Base-by-base conservation (phyloP, 2,113 vertebrate species). In the Oncorhynchus nerka region DNA sequence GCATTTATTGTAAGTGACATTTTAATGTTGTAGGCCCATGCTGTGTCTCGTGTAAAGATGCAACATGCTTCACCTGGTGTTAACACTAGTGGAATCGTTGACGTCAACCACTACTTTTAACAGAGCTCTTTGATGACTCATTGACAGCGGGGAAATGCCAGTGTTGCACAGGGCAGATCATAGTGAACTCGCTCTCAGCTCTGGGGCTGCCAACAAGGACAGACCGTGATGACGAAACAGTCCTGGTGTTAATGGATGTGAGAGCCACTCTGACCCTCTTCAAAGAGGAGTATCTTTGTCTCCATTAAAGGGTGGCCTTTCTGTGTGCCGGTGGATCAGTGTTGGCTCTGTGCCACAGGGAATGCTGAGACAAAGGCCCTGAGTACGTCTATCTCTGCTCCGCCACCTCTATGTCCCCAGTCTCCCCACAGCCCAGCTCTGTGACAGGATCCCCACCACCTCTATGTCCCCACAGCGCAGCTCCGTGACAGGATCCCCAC, bases 101-200 rank as follows among this genome's bases (percentile, higher is more conserved):
- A 45, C 39, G 39, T 45, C 39, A 45, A 45, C 9, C 2, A 3
- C 39, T 90, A 89, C 90, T 90, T 89, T 87, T 86, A 80, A 90
- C 90, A 87, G 81, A 89, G 87, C 77, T 55, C 89, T 92, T 85
- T 91, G 90, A 90, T 89, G 89, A 90, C 85, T 89, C 88, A 85
- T 83, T 89, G 90, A 90, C 90, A 89, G 87, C 74, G 8, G 76
- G 85, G 83, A 86, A 86, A 86, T 88, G 89, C 87, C 87, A 87
- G 85, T 65, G 32, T 78, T n/a, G 61, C 61, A 24, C 61, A 22
- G 61, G 16, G 16, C 49, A 55, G 16, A 16, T 55, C 51, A 15
- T 55, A 19, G 16, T 55, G 3, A 19, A 8, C 16, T 55, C 51
- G 5, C 61, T 22, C 66, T 79, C 75, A n/a, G 57, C 77, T 81